These are phyloP conservation scores for Paralichthys olivaceus DNA, from an alignment of 2,113 vertebrate species.

Conservation along the genomic window DNA sequence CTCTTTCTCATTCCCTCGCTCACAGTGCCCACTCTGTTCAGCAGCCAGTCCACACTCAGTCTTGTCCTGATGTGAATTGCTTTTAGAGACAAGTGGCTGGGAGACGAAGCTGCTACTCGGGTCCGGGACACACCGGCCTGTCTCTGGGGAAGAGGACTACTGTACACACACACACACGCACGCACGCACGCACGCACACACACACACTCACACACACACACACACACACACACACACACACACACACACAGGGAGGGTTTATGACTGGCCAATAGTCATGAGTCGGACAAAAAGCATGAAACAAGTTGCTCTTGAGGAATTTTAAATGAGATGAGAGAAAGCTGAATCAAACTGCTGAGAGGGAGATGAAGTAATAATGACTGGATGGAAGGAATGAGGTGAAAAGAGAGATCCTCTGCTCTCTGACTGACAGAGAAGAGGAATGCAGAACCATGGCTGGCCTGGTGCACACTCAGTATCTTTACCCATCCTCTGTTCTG, in stretches of 20 bases:
- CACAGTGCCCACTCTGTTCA: conserved; percentile 69
- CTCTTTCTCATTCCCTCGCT: conserved; percentile 60
- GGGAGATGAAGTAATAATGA: conserved; percentile 26
- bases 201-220: conserved; percentile 3
- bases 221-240: too few species aligned
- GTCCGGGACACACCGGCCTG: conserved; percentile 28
- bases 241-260: neutral
- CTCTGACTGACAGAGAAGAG: conserved; percentile 41
- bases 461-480: conserved; percentile 39
- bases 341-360: conserved; percentile 25
- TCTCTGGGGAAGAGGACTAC: conserved; percentile 34
- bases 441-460: conserved; percentile 48
- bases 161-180: conserved; percentile 22
- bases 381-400: conserved; percentile 36
- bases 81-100: conserved; percentile 45
- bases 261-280: neutral
- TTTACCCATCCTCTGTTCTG: conserved; percentile 62
- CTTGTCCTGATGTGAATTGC: conserved; percentile 41
- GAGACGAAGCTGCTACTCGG: conserved; percentile 33
- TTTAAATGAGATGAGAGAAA: conserved; percentile 15
- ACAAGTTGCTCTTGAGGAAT: conserved; percentile 17
- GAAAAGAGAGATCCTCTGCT: conserved; percentile 23
- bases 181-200: too few species aligned
- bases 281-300: conserved; percentile 15
- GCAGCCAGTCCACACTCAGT: conserved; percentile 7